These are phyloP conservation scores for Hestina assimilis DNA, from an alignment of 1,140 invertebrate species.

Conservation along the genomic window DNA sequence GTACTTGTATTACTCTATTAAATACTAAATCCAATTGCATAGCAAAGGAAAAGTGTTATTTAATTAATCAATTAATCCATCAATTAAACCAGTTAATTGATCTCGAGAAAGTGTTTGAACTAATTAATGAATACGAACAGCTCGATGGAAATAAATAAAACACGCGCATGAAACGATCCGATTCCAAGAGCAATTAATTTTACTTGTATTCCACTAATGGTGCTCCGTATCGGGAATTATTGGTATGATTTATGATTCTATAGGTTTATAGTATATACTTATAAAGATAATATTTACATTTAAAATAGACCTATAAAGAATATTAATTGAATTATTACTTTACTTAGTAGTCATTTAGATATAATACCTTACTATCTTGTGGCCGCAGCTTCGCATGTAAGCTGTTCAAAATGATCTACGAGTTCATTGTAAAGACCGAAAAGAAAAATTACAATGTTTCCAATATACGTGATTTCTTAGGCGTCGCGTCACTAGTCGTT, in stretches of 20 bases:
- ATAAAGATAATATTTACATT: not conserved
- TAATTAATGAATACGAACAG: not conserved
- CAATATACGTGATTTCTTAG: no score
- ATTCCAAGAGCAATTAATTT: conserved; percentile 24
- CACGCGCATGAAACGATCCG: conserved; percentile 4
- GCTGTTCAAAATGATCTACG: no score
- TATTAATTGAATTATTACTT: no score
- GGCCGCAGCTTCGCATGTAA: no score
- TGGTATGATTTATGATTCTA: conserved; percentile 16
- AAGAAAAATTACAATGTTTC: no score
- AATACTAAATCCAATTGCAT: no score
- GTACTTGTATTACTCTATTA: not conserved
- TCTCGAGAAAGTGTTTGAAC: not conserved
- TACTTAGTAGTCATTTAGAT: no score
- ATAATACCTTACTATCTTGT: no score
- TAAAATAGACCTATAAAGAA: not conserved
- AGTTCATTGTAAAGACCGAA: no score
- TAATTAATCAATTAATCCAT: not conserved
- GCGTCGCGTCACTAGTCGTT: no score
- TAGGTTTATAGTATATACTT: not conserved
- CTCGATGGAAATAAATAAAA: conserved; percentile 2
- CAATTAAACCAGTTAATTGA: not conserved
- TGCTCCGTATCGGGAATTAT: conserved; percentile 10
- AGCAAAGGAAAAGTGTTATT: no score
- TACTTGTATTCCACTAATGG: conserved; percentile 19